Evolutionary conservation across 2,113 vertebrate genomes (phyloP), one percentile per base, ranked within the genome.

Genomic region (Typhlomys cinereus): DNA sequence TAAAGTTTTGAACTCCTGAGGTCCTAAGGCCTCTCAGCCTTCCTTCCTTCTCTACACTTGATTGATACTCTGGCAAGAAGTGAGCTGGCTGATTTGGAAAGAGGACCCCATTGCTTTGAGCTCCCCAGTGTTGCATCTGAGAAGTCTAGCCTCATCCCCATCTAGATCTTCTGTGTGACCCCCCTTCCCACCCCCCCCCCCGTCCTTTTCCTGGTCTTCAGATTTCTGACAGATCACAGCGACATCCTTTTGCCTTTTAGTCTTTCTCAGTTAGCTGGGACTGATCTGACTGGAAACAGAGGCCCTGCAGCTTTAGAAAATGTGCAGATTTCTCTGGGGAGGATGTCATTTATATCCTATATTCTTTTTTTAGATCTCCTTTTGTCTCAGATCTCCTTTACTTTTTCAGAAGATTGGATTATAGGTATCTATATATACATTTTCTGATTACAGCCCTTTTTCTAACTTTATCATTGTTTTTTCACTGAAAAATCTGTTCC

Each of bases 381-480:
- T 20, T 39, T 57, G 0, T 86, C 29, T 46, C 3, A 64, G 2
- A n/a, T 64, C 41, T 73, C 50, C 46, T 59, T 36, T 70, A 59
- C 36, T 88, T 81, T 74, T 79, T 81, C 61, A 85, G 36, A 83
- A 62, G 46, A 70, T 70, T 92, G 70, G 17, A 4, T n/a, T 90
- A 52, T 14, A 70, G 12, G 6, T 67, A 46, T 67, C 90, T 73
- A 62, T 50, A 25, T 78, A 70, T 50, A 25, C 73, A 70, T 85
- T 88, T 92, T 89, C 70, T 86, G 13, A 76, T 73, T 88, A 66
- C 20, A n/a, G 18, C 25, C 74, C 54, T 67, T 59, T 81, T 36
- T 41, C 61, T 70, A 88, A 3, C 25, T 61, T 84, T 85, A 67
- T 84, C 29, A 67, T 83, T 92, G 5, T 85, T 29, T 83, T 92